Evolutionary conservation across 2,888 invertebrate species (phyloP), one percentile per base, ranked within the genome.

Genomic region (Synanthedon tipuliformis): DNA sequence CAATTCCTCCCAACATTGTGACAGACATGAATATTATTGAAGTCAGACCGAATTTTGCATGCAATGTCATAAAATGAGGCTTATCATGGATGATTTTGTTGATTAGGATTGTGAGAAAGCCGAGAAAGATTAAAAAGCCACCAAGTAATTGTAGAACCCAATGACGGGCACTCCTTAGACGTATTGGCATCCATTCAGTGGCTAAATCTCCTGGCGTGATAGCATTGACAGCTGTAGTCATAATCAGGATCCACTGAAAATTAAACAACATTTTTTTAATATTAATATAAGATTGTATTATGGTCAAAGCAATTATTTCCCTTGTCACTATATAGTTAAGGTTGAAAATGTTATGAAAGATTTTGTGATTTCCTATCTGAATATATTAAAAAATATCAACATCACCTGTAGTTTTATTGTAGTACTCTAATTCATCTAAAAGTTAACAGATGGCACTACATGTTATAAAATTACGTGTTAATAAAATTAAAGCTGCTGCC

Each of bases 161-260:
- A 62, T 88, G 88, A 40, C 88, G 78, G 51, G 87, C 85, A 62
- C 86, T 85, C 53, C 82, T 69, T 41, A 86, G 65, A 50, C 85
- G 68, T 62, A 87, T 80, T 1, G 88, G 88, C 82, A 88, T 84
- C 88, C 87, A 88, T 59, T 86, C 86, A n/a, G 88, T 84, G 15
- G 88, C 87, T 49, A 81, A 64, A 58, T 88, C 88, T 16, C 87
- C 87, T 4, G 88, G 86, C 48, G 85, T 80, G 11, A 88, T 72
- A 11, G 88, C 76, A 67, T 88, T 88, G 40, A 88, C 71, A 18
- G 87, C 88, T 50, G 84, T 71, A 12, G 85, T 78, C 88, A 88
- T 87, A 40, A 88, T 61, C 51, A 88, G 62, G 57, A 85, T 61
- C 88, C 88, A 88, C 88, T 88, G 77, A 81, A 55, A 48, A 54